Base-by-base conservation (phyloP, 2,888 invertebrate genomes). In the Fragum sueziense region DNA sequence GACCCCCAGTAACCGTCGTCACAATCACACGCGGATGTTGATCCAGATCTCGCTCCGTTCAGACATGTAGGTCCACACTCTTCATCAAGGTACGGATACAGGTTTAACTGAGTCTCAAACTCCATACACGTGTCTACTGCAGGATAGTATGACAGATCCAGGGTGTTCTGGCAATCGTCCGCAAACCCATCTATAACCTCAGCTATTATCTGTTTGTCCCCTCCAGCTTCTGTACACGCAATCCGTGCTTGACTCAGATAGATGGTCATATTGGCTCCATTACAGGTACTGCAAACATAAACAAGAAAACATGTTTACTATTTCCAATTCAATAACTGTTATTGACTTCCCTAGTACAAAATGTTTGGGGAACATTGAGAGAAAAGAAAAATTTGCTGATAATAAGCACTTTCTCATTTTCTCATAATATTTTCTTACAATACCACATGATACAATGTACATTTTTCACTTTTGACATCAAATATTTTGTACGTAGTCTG, bases 1-100 rank as follows among this genome's bases (percentile, higher is more conserved):
- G 76, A 57, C 29, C 86, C 86, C 83, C 86, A 88, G 82, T 85
- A 88, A 9, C 88, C 88, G 27, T 51, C 47, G 34, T 82, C 62
- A 80, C 89, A 88, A 2, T 37, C 22, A 73, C 88, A 88, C 0
- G 68, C 31, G 14, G 75, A 65, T 0, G 80, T 67, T 0, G 80
- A 59, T 11, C 72, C 41, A 11, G 41, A n/a, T 41, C 85, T 79
- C 20, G 54, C 73, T 9, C 88, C 88, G 62, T 73, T 79, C n/a
- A 62, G 34, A 72, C 87, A 88, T 9, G 74, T 62, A 20, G 80
- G 85, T 2, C 47, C 54, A 73, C 87, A 87, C 57, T 70, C 54
- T 25, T 71, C 73, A 11, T 84, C 86, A 61, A 84, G 78, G 41
- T 82, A 72, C 2, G 67, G 72, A 17, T 74, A 75, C 61, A 79